phyloP scores from a whole-genome alignment of 2,113 vertebrate species.

The Aspiorhynchus laticeps region DNA sequence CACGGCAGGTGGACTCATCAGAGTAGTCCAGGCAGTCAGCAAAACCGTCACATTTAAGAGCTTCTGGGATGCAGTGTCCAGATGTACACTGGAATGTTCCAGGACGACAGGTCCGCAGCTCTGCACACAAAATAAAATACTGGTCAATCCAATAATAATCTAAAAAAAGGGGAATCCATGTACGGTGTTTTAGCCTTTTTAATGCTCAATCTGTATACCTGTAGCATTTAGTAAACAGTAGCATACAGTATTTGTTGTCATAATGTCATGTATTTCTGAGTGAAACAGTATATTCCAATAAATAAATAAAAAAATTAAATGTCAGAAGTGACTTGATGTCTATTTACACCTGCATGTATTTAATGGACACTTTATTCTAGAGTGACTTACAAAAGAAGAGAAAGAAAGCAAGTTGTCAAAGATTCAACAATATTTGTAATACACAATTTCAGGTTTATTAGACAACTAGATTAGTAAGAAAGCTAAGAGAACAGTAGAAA shows the following conservation, averaged over 20 bases:
- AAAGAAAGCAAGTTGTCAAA: no score
- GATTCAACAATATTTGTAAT: no score
- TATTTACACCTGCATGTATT: no score
- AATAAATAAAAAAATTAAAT: no score
- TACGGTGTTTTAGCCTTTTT: neutral
- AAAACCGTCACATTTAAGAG: constrained; percentile 87
- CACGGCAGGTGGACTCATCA: constrained; percentile 90
- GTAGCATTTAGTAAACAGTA: neutral
- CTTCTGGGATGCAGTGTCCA: constrained; percentile 88
- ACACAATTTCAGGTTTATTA: no score
- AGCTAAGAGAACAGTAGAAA: no score
- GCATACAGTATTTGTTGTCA: no score
- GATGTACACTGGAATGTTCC: constrained; percentile 92
- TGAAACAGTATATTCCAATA: neutral
- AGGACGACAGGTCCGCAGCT: constrained; percentile 89
- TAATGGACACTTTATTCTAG: no score
- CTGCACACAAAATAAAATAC: constrained; percentile 69
- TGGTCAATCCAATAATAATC: neutral
- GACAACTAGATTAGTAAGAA: no score
- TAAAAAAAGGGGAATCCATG: neutral
- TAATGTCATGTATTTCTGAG: neutral
- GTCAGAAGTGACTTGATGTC: neutral
- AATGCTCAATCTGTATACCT: neutral
- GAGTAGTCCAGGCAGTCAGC: constrained; percentile 92
- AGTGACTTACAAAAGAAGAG: no score